phyloP scores from a whole-genome alignment of 2,113 vertebrate species.

The Numenius arquata region DNA sequence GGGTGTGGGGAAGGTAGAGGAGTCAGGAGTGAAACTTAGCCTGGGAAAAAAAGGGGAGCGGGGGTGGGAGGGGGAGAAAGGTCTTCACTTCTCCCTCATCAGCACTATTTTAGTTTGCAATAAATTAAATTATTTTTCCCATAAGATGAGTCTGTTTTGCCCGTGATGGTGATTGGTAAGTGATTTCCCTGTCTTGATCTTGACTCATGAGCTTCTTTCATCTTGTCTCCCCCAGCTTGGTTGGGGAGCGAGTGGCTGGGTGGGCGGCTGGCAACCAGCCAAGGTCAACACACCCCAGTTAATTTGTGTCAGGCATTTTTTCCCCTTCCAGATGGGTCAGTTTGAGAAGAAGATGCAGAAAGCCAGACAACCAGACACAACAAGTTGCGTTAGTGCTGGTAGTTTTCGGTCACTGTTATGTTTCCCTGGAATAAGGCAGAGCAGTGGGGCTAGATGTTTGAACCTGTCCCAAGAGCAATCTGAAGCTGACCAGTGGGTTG shows the following conservation, averaged over 20 bases:
- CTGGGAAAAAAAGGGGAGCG: neutral
- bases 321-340: neutral
- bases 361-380: too few species aligned
- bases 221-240: neutral
- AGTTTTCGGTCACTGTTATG: neutral
- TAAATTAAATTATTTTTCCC: neutral
- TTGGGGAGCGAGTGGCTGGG: neutral
- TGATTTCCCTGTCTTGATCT: neutral
- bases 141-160: neutral
- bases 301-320: neutral
- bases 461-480: neutral
- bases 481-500: neutral
- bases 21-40: neutral
- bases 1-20: neutral
- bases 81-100: neutral
- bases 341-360: neutral
- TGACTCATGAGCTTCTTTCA: neutral
- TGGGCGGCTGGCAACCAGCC: neutral
- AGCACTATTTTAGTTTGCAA: neutral
- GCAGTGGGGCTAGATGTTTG: neutral
- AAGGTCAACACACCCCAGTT: neutral
- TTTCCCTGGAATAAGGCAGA: neutral
- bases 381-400: neutral
- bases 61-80: fast-evolving
- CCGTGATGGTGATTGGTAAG: neutral